These are phyloP conservation scores for Steinernema feltiae DNA, from an alignment of 1,140 invertebrate genomes.

Conservation along the genomic window DNA sequence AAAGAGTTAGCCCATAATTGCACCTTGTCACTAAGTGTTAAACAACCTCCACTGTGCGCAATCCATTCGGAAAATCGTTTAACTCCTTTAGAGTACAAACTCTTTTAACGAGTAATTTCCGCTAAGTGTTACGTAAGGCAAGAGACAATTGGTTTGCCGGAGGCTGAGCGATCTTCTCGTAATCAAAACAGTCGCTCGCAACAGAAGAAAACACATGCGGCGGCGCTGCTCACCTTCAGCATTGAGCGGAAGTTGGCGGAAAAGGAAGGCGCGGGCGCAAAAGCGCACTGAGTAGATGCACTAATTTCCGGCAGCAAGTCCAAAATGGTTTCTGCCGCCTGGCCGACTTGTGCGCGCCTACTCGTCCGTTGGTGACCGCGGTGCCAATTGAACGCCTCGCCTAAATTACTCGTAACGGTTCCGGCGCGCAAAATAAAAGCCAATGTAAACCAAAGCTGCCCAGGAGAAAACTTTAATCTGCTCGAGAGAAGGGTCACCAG, in stretches of 20 bases:
- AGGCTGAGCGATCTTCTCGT: no score
- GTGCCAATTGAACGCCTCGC: not conserved
- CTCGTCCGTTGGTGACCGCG: not conserved
- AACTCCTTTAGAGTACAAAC: conserved; percentile 5
- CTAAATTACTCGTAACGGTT: not conserved
- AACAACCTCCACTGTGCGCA: not conserved
- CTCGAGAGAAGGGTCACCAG: not conserved
- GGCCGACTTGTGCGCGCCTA: not conserved
- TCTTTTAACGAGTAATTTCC: not conserved
- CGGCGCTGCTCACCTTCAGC: not conserved
- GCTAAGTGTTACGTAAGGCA: not conserved
- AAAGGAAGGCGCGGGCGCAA: not conserved
- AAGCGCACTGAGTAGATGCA: not conserved
- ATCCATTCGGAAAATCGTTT: not conserved
- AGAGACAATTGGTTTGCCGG: not conserved
- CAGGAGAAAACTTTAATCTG: not conserved
- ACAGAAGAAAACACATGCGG: not conserved
- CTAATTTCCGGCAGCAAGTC: conserved; percentile 5
- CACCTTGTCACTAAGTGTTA: not conserved
- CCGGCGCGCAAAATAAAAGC: conserved; percentile 1
- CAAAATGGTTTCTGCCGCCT: conserved; percentile 13
- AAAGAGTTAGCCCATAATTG: not conserved
- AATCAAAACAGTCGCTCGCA: no score
- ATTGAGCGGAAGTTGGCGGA: not conserved
- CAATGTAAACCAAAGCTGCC: conserved; percentile 9